Conservation (phyloP, 2,113 vertebrate genomes). For the Hyaena hyaena region DNA sequence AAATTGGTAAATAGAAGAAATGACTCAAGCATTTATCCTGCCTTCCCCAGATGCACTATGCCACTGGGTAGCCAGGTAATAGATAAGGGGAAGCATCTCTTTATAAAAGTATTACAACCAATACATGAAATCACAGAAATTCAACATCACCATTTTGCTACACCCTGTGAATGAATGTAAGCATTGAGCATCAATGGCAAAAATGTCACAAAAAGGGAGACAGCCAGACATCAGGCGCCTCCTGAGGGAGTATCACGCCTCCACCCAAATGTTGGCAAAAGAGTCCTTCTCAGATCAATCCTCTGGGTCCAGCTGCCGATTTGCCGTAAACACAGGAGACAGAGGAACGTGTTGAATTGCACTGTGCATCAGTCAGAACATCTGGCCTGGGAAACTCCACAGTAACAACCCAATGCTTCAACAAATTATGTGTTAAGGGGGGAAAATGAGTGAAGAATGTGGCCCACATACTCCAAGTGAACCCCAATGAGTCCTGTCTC, state of each 20-base stretch:
- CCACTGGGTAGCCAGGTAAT: background rate
- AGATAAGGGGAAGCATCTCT: background rate
- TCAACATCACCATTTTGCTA: background rate
- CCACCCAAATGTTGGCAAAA: background rate
- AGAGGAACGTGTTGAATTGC: background rate
- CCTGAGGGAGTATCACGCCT: background rate
- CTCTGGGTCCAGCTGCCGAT: background rate
- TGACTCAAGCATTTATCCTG: background rate
- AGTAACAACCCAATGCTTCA: background rate
- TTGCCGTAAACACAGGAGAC: background rate
- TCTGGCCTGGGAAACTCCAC: background rate
- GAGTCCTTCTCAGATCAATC: too few species aligned
- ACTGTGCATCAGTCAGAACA: background rate
- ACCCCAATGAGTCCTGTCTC: background rate
- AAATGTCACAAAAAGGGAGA: background rate
- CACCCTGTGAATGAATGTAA: background rate
- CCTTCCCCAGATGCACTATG: background rate
- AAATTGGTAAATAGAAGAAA: conserved; percentile 24
- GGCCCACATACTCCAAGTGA: background rate
- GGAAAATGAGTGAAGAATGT: background rate
- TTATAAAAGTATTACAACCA: background rate
- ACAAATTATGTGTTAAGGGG: background rate
- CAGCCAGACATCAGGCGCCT: background rate
- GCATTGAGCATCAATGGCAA: too few species aligned
- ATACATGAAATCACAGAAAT: background rate